Base-by-base conservation (phyloP, 2,113 vertebrate genomes). In the Chauna torquata region DNA sequence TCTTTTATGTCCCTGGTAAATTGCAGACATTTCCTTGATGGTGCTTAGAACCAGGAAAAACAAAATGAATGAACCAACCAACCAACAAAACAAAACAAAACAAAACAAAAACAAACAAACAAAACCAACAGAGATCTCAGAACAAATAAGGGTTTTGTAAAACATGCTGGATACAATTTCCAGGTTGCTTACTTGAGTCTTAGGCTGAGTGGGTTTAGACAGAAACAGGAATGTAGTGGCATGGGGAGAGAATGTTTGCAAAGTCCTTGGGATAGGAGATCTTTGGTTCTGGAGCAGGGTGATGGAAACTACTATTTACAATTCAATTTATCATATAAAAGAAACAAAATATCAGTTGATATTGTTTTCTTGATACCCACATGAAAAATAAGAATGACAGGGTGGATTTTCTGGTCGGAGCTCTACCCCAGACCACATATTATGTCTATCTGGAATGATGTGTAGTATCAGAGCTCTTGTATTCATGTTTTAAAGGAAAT, bases 31-130 rank as follows among this genome's bases (percentile, higher is more conserved):
- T 81, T 85, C 58, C 36, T 81, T 34, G 47, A 52, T 52, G 16
- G 4, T 42, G 16, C 4, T 68, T 38, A 40, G 28, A 84, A 76
- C 18, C 0, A 0, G 16, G 22, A 36, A 28, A 45, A 50, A 57
- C 17, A 47, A 47, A 47, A 47, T 17, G 14, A 47, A 14, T 16
- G 27, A 30, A 55, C 27, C 28, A 55, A 16, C 45, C 45, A 47
- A 42, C 42, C 42, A 52, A 27, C 50, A 25, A 49, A 49, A 8
- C 24, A 25, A 22, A 52, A 27, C 50, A 25, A 49, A 49, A 8
- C 24, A 25, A 22, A 50, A 50, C 10, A 12, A 9, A 42, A 47
- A 47, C 45, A 47, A 57, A 57, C 3, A 24, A 47, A 52, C 23
- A 25, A 55, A 55, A 55, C 24, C 24, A 52, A 18, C 28, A 57